Evolutionary conservation across 2,113 vertebrate species (phyloP), one percentile per base, ranked within the genome.

Genomic region (Rhizomys pruinosus): DNA sequence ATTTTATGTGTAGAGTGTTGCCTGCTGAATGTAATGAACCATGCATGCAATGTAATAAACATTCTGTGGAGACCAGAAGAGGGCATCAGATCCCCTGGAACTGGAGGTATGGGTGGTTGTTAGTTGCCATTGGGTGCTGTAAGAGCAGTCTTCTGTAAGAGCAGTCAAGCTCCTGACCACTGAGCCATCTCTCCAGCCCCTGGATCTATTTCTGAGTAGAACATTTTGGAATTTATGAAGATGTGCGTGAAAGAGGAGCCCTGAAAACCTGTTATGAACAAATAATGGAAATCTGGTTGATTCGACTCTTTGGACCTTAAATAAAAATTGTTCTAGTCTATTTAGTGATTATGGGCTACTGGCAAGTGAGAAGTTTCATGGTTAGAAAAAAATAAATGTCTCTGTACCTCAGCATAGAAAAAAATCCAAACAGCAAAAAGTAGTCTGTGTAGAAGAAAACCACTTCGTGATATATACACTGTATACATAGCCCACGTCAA

Each of bases 331-430:
- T n/a, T n/a, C n/a, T n/a, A n/a, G n/a, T n/a, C 39, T 88, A 32
- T 1, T 80, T 44, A 44, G 15, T 55, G 59, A 76, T 44, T 93
- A 64, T n/a, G 52, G 39, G 2, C 42, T 9, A 44, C 32, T 66
- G 42, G 29, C 13, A 92, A 81, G 52, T 93, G 68, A 87, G 63
- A 91, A 23, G 1, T 85, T 94, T 88, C 22, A 68, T 29, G 6
- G 3, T 15, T 27, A 87, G 39, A 78, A 84, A 77, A 73, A 57
- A 0, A 23, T 73, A n/a, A 79, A 84, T 69, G 69, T 76, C 27
- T 61, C 12, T 37, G 4, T 66, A 37, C 47, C 52, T 89, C 25
- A 80, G 61, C 61, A 93, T 39, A 94, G 85, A 68, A 80, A 84
- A 39, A 95, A 89, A 76, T 66, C 19, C 44, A 89, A 82, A 79